Evolutionary conservation across 2,888 invertebrate species (phyloP), one percentile per base, ranked within the genome.

Genomic region (Cataglyphis cursor): DNA sequence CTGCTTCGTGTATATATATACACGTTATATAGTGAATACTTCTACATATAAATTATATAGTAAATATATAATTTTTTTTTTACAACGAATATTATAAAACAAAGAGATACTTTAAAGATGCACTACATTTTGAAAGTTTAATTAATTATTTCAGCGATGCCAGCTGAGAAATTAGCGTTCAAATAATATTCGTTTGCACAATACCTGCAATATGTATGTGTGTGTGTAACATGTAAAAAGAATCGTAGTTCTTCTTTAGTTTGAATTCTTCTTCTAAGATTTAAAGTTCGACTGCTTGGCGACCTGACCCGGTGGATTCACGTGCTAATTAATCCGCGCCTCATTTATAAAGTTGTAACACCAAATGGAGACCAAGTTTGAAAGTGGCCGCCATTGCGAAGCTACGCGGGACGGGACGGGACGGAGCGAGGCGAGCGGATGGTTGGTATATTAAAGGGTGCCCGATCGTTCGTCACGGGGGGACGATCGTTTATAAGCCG

Each of bases 331-430:
- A 91, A 91, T 89, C 86, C 84, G 48, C 59, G 65, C 81, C 62
- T 84, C 87, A 88, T 90, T 89, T 87, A 90, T 90, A 88, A 87
- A 83, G 82, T 82, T 85, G 84, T 87, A 89, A 89, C 86, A 81
- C 84, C 84, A 61, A 85, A 73, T 82, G 74, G 85, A 86, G 85
- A 81, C 81, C 72, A 87, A 90, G 80, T 90, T 87, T 68, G 83
- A 83, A 89, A 86, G 82, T 83, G 73, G 83, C 64, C 68, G 83
- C 82, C 76, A 73, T 82, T 59, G 38, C 21, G 4, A 81, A 72
- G 62, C 73, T 75, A 51, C 28, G 38, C 12, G 59, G 15, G 24
- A 24, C 48, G 48, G 18, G 48, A 12, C 12, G 48, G n/a, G 59
- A 35, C n/a, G 80, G 28, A 61, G n/a, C 18, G 68, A 57, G 8